A percentile compares a stretch with the other conserved stretches of the same genome.
phyloP scores from a whole-genome alignment of 92 coral and sea anemone species.

The Pocillopora grandis region DNA sequence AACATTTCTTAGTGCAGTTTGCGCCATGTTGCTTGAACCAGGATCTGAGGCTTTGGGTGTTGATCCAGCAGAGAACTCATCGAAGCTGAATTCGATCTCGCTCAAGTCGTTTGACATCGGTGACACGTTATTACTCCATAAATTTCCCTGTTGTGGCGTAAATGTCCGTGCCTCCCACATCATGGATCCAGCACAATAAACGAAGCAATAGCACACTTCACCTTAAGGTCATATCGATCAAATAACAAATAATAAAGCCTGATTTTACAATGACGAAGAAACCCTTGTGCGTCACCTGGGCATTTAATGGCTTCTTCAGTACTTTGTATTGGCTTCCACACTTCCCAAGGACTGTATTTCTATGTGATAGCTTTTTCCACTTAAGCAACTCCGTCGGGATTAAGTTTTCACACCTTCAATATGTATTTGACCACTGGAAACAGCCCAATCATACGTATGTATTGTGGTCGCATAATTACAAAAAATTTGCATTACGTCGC shows the following conservation, averaged over 20 bases:
- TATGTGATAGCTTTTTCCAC: conserved; percentile 12
- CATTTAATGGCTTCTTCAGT: neutral
- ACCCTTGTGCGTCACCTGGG: neutral
- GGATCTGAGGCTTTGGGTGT: neutral
- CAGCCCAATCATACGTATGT: neutral
- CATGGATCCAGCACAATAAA: neutral
- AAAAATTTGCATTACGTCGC: conserved; percentile 36
- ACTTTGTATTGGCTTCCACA: conserved; percentile 1
- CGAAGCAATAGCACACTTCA: conserved; percentile 32
- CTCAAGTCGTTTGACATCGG: conserved; percentile 43
- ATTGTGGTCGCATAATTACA: neutral
- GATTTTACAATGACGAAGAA: neutral
- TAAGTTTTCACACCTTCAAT: conserved; percentile 27
- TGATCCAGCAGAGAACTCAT: neutral
- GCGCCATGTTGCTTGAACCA: neutral
- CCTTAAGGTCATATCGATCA: conserved; percentile 34
- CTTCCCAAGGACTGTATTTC: conserved; percentile 27
- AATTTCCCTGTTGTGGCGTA: conserved; percentile 7
- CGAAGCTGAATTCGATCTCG: conserved; percentile 56
- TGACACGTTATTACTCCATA: conserved; percentile 17
- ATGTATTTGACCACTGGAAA: conserved; percentile 22
- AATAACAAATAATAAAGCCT: neutral
- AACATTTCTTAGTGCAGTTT: neutral
- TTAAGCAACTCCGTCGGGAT: conserved; percentile 25
- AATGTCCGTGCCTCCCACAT: neutral